Evolutionary conservation across 2,113 vertebrate species (phyloP), one percentile per base, ranked within the genome.

Genomic region (Peucedramus taeniatus): DNA sequence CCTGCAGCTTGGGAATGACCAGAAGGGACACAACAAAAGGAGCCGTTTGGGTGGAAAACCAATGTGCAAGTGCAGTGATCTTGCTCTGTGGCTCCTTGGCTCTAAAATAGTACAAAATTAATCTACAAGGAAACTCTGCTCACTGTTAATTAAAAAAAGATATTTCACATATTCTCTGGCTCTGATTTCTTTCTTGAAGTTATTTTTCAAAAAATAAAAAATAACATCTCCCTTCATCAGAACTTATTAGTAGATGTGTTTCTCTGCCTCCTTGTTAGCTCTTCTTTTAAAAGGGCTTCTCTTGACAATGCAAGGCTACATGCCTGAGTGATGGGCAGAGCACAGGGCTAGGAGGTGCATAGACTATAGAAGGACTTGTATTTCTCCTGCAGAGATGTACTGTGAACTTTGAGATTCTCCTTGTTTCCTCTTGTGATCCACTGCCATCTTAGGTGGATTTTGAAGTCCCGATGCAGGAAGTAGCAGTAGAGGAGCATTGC

Each of bases 341-440:
- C 37, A 33, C 24, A 14, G 64, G 45, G 11, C 59, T 88, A 23
- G 30, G n/a, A 74, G 17, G 40, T 37, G 19, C 37, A 11, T 9
- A 30, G 15, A n/a, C 12, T 49, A n/a, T 23, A 64, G 68, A 44
- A 79, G 26, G 44, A 45, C 21, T 72, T 56, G 7, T 0, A 11
- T 60, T 87, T 76, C 42, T 86, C 33, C 24, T 70, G 18, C 21
- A 69, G 77, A 51, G 11, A 35, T 40, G 14, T 37, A 22, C 28
- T 45, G 56, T 28, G 54, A 78, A 18, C 68, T 28, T 64, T 70
- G 60, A 71, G 22, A 23, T 51, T 69, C 40, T 40, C 7, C 13
- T 70, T 0, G 0, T 30, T 68, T 37, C 49, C 22, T 39, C 37
- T 84, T 35, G 31, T n/a, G 0, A 1, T 49, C 47, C 54, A 27